phyloP scores from a whole-genome alignment of 1,140 invertebrate genomes.

The Maconellicoccus hirsutus region DNA sequence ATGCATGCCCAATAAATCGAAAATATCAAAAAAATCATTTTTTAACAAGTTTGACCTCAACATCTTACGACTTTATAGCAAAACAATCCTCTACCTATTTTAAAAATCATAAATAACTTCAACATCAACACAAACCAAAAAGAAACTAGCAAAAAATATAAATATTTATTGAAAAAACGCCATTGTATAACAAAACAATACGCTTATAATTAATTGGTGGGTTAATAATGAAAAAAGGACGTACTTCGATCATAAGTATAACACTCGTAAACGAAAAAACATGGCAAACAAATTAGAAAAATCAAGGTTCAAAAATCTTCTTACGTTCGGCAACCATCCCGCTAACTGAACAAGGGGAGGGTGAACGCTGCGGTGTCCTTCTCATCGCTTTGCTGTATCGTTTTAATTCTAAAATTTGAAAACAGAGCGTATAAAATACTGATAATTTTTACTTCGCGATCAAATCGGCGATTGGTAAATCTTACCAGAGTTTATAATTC shows the following conservation, averaged over 20 bases:
- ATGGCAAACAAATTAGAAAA: not conserved
- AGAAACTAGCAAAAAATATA: not conserved
- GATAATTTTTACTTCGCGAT: not conserved
- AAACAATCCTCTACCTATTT: too few relatives aligned
- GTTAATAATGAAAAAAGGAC: slow-evolving; percentile 13
- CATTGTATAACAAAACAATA: not conserved
- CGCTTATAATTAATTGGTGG: slow-evolving; percentile 11
- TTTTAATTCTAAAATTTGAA: slow-evolving; percentile 5
- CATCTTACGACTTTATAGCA: too few relatives aligned
- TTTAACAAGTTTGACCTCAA: too few relatives aligned
- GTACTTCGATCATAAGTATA: not conserved
- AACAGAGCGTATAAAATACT: too few relatives aligned
- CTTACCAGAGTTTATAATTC: not conserved
- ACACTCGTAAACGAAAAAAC: slow-evolving; percentile 8
- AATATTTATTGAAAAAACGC: not conserved
- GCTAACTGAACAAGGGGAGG: slow-evolving; percentile 41
- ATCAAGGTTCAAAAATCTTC: slow-evolving; percentile 47
- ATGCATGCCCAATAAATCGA: too few relatives aligned
- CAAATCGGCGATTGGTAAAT: not conserved
- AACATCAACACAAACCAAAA: not conserved
- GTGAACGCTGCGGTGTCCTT: slow-evolving; percentile 38
- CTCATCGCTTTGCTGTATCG: slow-evolving; percentile 31
- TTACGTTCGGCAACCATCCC: slow-evolving; percentile 56
- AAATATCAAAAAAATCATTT: too few relatives aligned
- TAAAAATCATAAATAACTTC: not conserved